A percentile compares a stretch with the other conserved stretches of the same genome.
These are phyloP conservation scores for Sternarchorhynchus goeldii DNA, from an alignment of 2,797 vertebrate species.

Conservation along the genomic window DNA sequence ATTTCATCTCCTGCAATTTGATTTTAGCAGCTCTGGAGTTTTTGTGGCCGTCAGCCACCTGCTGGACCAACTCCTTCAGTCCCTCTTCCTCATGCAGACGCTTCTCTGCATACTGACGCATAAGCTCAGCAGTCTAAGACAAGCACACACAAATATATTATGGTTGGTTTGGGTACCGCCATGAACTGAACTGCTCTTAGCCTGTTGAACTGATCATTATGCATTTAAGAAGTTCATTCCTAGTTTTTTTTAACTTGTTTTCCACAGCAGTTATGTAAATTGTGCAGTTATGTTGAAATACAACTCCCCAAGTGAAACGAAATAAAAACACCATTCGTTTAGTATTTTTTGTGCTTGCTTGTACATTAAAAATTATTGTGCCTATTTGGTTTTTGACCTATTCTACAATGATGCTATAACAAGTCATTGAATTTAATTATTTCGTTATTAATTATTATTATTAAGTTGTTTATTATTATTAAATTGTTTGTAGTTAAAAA, in stretches of 20 bases:
- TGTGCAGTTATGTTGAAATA: background rate
- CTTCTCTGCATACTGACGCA: slow-evolving; percentile 75
- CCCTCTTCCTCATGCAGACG: slow-evolving; percentile 78
- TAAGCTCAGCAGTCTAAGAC: slow-evolving; percentile 78
- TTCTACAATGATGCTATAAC: no score
- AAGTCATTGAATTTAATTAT: no score
- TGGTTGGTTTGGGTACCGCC: background rate
- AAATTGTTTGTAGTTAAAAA: no score
- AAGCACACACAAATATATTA: slow-evolving; percentile 41
- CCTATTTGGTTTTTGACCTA: no score
- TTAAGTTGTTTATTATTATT: no score
- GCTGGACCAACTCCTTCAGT: slow-evolving; percentile 81
- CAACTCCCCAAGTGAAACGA: no score
- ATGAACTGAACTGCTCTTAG: background rate
- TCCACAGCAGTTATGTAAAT: background rate
- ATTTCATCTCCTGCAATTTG: slow-evolving; percentile 81
- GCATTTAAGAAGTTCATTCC: background rate
- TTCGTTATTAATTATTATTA: no score
- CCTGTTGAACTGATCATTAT: background rate
- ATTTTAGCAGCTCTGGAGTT: slow-evolving; percentile 79
- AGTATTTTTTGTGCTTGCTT: no score
- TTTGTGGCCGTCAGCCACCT: slow-evolving; percentile 83
- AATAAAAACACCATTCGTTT: no score
- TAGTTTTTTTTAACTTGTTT: no score
- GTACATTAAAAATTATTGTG: no score